Conservation (phyloP, 2,797 vertebrate genomes). For the Oceanodroma leucorhoa region DNA sequence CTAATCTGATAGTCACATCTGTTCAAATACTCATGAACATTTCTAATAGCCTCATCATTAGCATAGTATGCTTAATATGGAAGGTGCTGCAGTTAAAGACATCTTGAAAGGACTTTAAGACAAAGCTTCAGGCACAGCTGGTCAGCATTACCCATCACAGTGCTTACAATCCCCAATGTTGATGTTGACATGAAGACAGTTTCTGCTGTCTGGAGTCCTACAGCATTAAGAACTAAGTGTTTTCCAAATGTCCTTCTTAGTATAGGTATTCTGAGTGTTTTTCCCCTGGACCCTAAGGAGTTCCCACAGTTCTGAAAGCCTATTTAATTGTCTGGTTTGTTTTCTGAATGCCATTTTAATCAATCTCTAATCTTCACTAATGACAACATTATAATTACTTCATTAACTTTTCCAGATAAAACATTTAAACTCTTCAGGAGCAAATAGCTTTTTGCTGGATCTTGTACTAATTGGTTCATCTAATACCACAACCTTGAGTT, state of each 20-base stretch:
- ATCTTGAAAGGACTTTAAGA: conserved; percentile 24
- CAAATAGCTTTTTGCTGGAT: conserved; percentile 9
- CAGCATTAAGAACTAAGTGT: neutral
- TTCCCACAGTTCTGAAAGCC: conserved; percentile 1
- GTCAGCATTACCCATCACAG: conserved; percentile 9
- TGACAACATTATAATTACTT: conserved; percentile 34
- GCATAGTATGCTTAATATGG: neutral
- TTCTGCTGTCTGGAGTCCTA: neutral
- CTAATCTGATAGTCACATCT: neutral
- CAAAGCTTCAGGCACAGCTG: conserved; percentile 25
- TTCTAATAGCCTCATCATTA: neutral
- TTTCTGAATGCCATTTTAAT: conserved; percentile 29
- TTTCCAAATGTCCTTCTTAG: neutral
- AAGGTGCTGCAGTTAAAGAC: neutral
- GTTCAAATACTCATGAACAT: neutral
- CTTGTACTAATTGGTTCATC: neutral
- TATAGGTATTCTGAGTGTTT: neutral
- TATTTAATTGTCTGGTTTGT: conserved; percentile 25
- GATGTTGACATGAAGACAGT: neutral
- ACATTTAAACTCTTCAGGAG: neutral
- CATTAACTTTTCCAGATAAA: conserved; percentile 46
- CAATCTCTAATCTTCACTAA: conserved; percentile 38
- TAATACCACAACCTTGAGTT: neutral
- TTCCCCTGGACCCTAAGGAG: neutral
- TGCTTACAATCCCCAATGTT: neutral